Conservation (phyloP, 2,888 invertebrate genomes). For the Acleris sparsana region DNA sequence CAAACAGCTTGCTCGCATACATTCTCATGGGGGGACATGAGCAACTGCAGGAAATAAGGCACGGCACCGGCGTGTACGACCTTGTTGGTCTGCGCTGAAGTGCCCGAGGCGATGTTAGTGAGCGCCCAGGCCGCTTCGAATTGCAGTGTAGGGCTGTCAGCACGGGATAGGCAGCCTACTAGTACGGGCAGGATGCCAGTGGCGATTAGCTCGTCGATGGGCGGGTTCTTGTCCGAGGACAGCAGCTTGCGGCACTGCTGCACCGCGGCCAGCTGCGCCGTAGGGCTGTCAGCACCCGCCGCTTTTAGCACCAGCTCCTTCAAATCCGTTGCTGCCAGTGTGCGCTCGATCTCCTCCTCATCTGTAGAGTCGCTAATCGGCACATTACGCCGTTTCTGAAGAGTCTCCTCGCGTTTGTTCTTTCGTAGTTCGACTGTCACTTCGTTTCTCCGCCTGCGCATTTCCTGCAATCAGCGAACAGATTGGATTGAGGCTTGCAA, state of each 20-base stretch:
- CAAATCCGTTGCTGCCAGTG: slow-evolving; percentile 88
- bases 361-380: slow-evolving; percentile 92
- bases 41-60: slow-evolving; percentile 95
- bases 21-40: slow-evolving; percentile 96
- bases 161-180: slow-evolving; percentile 93
- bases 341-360: slow-evolving; percentile 90
- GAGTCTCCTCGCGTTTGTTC: slow-evolving; percentile 98
- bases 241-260: slow-evolving; percentile 97
- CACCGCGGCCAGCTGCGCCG: slow-evolving; percentile 94
- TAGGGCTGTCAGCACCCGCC: slow-evolving; percentile 89
- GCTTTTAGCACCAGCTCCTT: slow-evolving; percentile 94
- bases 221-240: slow-evolving; percentile 98
- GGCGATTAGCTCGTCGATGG: slow-evolving; percentile 97
- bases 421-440: slow-evolving; percentile 98
- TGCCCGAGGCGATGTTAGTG: slow-evolving; percentile 98
- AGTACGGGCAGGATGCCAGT: slow-evolving; percentile 98
- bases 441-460: slow-evolving; percentile 98
- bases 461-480: slow-evolving; percentile 87
- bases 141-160: slow-evolving; percentile 94
- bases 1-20: slow-evolving; percentile 99
- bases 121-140: slow-evolving; percentile 99
- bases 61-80: slow-evolving; percentile 98
- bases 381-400: slow-evolving; percentile 98
- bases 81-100: slow-evolving; percentile 94
- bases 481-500: slow-evolving; percentile 27